Percentiles rank a stretch among this genome's conserved stretches.
phyloP scores from a whole-genome alignment of 2,797 vertebrate species.

The Natrix natrix region DNA sequence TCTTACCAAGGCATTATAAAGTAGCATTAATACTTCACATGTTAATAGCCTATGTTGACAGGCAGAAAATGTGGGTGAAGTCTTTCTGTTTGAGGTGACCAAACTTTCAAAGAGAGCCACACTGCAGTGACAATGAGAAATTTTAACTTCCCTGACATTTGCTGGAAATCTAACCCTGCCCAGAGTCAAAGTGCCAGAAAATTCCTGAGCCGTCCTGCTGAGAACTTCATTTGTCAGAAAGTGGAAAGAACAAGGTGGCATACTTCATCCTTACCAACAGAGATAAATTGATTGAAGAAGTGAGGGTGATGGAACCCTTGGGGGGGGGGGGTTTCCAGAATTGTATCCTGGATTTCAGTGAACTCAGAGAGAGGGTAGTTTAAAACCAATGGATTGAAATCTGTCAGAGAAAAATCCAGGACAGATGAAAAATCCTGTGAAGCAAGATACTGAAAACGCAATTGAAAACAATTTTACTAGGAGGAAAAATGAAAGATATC shows the following conservation, averaged over 20 bases:
- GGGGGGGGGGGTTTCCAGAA: neutral
- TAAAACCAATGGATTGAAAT: neutral
- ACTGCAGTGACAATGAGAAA: neutral
- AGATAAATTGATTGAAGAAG: neutral
- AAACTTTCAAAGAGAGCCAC: neutral
- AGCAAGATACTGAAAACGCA: neutral
- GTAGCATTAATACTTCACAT: too few species aligned
- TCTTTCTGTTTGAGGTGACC: neutral
- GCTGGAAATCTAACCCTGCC: neutral
- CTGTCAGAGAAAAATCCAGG: neutral
- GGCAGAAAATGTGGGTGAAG: neutral
- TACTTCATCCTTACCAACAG: neutral
- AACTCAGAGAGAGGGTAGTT: neutral
- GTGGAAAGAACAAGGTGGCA: neutral
- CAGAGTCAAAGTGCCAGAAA: neutral
- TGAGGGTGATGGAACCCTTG: neutral
- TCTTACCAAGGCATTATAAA: too few species aligned
- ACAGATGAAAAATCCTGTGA: neutral
- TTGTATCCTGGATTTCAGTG: neutral
- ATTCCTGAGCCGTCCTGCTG: neutral
- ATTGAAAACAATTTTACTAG: neutral
- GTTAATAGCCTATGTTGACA: neutral
- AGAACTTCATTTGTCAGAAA: neutral
- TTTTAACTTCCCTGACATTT: neutral
- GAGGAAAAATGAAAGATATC: neutral